Base-by-base conservation (phyloP, 2,888 invertebrate genomes). In the Philereme vetulata region DNA sequence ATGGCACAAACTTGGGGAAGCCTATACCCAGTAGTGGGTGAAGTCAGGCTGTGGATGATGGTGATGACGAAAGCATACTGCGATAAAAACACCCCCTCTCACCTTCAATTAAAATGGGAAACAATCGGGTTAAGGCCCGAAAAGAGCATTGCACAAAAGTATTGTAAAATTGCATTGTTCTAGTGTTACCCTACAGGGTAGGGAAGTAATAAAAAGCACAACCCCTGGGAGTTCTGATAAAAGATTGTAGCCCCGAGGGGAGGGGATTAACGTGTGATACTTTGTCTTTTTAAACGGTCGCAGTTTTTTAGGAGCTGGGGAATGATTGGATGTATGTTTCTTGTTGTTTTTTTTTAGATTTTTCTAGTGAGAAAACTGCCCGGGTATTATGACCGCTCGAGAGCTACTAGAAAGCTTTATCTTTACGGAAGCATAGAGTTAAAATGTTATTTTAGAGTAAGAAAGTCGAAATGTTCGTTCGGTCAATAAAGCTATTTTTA, bases 221-320 rank as follows among this genome's bases (percentile, higher is more conserved):
- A 78, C 80, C 88, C 83, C 84, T 67, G 81, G 86, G 89, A 85
- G 66, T 72, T 70, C 71, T 76, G 84, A 84, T 86, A 86, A 87
- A 86, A 87, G 88, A 87, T 88, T 88, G 85, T 80, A 77, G 76
- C 84, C 73, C 83, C 80, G 81, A 83, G 87, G 83, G 83, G 75
- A 71, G 66, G 70, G 81, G 76, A 81, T 83, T 80, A 80, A 74
- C 77, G 83, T 76, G 82, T 82, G 85, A 86, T 87, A 88, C 86
- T 88, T 88, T 89, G 87, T 88, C 85, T 85, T 86, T 85, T 87
- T 84, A 86, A 88, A 82, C 80, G 84, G 72, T 69, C 68, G 70
- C 76, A 38, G 50, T 77, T 80, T 81, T 77, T 72, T 62, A 64
- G 68, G 71, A 76, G 71, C 72, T 49, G 43, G 56, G 40, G 56